Evolutionary conservation across 2,797 vertebrate genomes (phyloP).

Genomic region (Monodelphis domestica): DNA sequence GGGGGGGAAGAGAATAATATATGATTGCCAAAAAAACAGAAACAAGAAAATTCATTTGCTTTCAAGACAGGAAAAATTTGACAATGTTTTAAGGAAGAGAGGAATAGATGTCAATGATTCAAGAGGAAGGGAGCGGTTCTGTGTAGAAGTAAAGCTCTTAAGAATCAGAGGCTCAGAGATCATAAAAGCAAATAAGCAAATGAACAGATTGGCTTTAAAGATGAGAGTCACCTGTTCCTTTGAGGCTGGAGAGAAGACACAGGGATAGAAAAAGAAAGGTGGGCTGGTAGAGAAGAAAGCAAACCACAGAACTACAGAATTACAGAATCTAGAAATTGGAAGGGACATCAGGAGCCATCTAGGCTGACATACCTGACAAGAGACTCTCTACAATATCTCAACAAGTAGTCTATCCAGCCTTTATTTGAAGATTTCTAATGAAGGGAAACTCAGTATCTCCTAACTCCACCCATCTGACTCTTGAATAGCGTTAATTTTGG

Average conservation of each 20-base stretch:
- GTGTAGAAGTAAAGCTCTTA: neutral
- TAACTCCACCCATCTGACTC: too few relatives aligned
- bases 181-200: neutral
- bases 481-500: too few relatives aligned
- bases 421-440: too few relatives aligned
- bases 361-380: too few relatives aligned
- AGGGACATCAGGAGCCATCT: too few relatives aligned
- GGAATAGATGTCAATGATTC: neutral
- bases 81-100: neutral
- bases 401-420: too few relatives aligned
- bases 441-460: too few relatives aligned
- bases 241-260: too few relatives aligned
- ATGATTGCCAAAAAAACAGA: neutral
- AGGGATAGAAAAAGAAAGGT: neutral
- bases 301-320: neutral
- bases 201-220: conserved; percentile 14
- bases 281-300: neutral
- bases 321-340: too few relatives aligned
- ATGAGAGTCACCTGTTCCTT: neutral
- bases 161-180: neutral
- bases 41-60: neutral
- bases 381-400: too few relatives aligned
- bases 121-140: neutral
- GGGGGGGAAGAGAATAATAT: neutral
- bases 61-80: neutral